Evolutionary conservation across 2,888 invertebrate genomes (phyloP).

Genomic region (Ephialtes manifestator): DNA sequence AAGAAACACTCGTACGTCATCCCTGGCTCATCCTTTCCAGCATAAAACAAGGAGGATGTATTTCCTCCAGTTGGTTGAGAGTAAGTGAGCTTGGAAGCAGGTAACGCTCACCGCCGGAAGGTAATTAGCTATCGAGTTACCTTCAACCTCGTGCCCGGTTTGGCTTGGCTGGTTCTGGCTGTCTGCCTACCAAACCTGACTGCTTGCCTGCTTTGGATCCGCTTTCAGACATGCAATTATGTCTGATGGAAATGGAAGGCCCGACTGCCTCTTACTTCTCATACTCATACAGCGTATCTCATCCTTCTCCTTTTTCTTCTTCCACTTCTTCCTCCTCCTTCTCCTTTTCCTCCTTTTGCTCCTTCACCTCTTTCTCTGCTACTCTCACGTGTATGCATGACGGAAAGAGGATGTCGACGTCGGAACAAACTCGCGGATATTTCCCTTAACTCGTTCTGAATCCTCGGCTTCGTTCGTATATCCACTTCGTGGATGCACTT

Average conservation of each 20-base stretch:
- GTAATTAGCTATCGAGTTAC: conserved; percentile 82
- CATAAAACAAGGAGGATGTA: conserved; percentile 10
- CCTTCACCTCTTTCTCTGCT: conserved; percentile 28
- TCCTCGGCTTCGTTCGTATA: conserved; percentile 11
- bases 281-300: conserved; percentile 36
- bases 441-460: conserved; percentile 60
- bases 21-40: conserved; percentile 58
- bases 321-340: conserved; percentile 46
- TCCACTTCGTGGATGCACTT: conserved; percentile 8
- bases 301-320: conserved; percentile 44
- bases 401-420: conserved; percentile 55
- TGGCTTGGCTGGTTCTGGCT: conserved; percentile 69
- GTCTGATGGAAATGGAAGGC: conserved; percentile 77
- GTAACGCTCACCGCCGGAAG: conserved; percentile 74
- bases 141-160: conserved; percentile 71
- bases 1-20: conserved; percentile 76
- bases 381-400: conserved; percentile 52
- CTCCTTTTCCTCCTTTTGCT: conserved; percentile 32
- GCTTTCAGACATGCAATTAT: conserved; percentile 80
- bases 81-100: conserved; percentile 54
- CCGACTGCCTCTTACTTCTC: conserved; percentile 61
- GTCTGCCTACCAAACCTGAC: conserved; percentile 63
- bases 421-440: conserved; percentile 66
- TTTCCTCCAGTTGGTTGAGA: neutral
- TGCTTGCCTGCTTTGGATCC: conserved; percentile 73